Percentiles rank a stretch among this genome's conserved stretches.
These are phyloP conservation scores for Solenopsis invicta DNA, from an alignment of 1,140 invertebrate species.

Conservation along the genomic window DNA sequence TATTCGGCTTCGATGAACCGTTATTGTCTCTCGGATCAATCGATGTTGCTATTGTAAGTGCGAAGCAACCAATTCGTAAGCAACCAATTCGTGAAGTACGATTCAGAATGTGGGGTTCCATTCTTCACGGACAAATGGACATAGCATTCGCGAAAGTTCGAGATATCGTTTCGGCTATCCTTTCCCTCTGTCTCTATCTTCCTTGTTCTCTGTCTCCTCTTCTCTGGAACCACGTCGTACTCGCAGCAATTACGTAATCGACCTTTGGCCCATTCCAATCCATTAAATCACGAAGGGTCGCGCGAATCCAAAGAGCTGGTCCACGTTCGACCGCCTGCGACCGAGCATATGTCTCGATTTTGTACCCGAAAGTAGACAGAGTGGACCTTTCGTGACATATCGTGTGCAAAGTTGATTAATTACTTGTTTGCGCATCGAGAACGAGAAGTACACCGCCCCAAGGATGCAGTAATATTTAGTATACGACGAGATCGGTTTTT, in stretches of 20 bases:
- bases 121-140: conserved; percentile 71
- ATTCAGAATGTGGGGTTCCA: conserved; percentile 65
- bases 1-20: conserved; percentile 53
- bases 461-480: not conserved
- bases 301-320: conserved; percentile 58
- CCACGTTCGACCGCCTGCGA: conserved; percentile 38
- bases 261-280: conserved; percentile 77
- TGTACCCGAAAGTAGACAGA: conserved; percentile 60
- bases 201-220: conserved; percentile 14
- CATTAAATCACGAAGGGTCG: conserved; percentile 74
- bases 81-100: conserved; percentile 71
- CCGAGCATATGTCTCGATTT: conserved; percentile 70
- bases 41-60: conserved; percentile 45
- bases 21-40: conserved; percentile 68
- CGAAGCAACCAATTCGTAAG: conserved; percentile 66
- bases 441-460: not conserved
- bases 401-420: conserved; percentile 67
- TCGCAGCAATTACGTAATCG: conserved; percentile 76
- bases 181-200: conserved; percentile 2
- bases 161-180: conserved; percentile 69
- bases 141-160: conserved; percentile 71
- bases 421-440: conserved; percentile 11
- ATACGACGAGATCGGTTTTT: not conserved
- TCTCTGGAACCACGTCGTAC: conserved; percentile 59
- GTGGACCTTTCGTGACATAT: conserved; percentile 57